Evolutionary conservation across 2,113 vertebrate species (phyloP).

Genomic region (Meleagris gallopavo): DNA sequence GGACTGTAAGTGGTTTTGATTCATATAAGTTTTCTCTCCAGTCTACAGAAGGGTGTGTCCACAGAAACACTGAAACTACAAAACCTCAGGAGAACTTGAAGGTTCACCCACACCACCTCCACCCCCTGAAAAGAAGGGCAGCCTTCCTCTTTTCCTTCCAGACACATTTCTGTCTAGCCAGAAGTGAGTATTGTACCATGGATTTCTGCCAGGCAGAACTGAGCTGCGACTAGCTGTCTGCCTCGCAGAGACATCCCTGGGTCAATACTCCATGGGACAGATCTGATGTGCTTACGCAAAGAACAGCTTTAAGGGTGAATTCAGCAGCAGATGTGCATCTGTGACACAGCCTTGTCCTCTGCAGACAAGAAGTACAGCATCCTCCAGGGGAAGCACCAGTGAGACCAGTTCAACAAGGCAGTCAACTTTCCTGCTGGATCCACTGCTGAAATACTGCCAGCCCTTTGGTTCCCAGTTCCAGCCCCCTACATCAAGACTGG

Average conservation of each 20-base stretch:
- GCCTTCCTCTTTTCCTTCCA: background rate
- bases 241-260: fast-evolving
- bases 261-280: background rate
- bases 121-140: background rate
- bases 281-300: background rate
- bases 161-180: background rate
- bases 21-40: background rate
- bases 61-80: background rate
- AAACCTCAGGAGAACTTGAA: background rate
- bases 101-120: background rate
- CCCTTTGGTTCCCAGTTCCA: background rate
- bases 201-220: background rate
- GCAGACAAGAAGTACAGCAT: background rate
- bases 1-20: background rate
- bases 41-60: background rate
- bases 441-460: background rate
- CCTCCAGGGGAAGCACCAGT: background rate
- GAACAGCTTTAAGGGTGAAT: background rate
- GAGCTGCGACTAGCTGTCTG: background rate
- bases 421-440: background rate
- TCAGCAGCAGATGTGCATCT: background rate
- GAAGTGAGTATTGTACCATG: background rate
- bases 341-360: background rate
- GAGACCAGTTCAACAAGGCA: background rate
- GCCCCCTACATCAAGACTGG: background rate